Evolutionary conservation across 2,888 invertebrate species (phyloP).

Genomic region (Acheta domesticus): DNA sequence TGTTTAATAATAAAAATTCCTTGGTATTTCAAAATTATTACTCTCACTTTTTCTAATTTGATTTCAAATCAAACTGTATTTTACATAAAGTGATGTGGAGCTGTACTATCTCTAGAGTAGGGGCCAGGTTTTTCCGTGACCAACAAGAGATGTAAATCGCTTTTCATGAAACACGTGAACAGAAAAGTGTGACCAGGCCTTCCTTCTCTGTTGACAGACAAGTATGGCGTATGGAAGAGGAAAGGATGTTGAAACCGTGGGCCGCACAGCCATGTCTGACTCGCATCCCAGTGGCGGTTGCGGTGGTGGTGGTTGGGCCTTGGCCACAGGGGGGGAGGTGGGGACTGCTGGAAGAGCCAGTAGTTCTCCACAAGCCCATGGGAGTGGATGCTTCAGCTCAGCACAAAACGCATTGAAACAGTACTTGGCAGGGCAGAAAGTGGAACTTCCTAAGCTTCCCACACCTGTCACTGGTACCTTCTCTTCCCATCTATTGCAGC

Average conservation of each 20-base stretch:
- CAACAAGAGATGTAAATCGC: neutral
- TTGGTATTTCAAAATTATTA: neutral
- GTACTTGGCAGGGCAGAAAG: conserved; percentile 36
- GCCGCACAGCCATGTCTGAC: conserved; percentile 32
- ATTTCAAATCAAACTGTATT: neutral
- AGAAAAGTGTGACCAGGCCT: conserved; percentile 48
- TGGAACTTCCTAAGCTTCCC: conserved; percentile 40
- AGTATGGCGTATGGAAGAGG: conserved; percentile 53
- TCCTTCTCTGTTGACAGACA: conserved; percentile 69
- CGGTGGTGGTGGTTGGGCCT: neutral
- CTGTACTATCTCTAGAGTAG: neutral
- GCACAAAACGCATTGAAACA: conserved; percentile 31
- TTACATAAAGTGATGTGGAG: neutral
- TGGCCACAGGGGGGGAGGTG: neutral
- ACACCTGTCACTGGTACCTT: conserved; percentile 39
- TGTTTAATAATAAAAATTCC: too few relatives aligned
- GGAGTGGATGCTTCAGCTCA: conserved; percentile 22
- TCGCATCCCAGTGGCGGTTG: neutral
- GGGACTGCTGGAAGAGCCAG: neutral
- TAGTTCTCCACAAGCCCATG: neutral
- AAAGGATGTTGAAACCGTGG: conserved; percentile 48
- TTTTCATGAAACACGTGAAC: neutral
- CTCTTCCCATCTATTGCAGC: conserved; percentile 36
- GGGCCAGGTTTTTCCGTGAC: conserved; percentile 6
- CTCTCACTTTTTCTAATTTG: neutral